Evolutionary conservation across 1,140 invertebrate genomes (phyloP), one percentile per base, ranked within the genome.

Genomic region (Idris sp.): DNA sequence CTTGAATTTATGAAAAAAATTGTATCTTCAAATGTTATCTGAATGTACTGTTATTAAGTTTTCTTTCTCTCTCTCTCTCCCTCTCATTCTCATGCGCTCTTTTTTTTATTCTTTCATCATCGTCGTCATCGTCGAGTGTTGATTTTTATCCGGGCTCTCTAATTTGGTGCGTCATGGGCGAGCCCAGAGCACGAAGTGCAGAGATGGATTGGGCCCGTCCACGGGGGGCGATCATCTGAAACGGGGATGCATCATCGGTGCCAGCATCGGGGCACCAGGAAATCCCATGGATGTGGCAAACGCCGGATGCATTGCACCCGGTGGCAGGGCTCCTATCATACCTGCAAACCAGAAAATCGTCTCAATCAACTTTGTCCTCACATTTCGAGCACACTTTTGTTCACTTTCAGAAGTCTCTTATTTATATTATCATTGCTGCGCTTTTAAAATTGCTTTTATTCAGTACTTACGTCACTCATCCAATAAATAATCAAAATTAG

Each of bases 221-320:
- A 81, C 84, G 33, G 89, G 83, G 79, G 84, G 88, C 77, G 92
- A 93, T 93, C 92, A 93, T 92, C 92, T 92, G 86, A 92, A 93
- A 84, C 92, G 90, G 54, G 92, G 92, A 83, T 92, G 92, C 91
- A 93, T 92, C 90, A 93, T 91, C 64, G 91, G 91, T 56, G 89
- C 87, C 62, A 90, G 83, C 88, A 91, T 89, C 61, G 89, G 90
- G 59, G 87, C 89, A 71, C 90, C 88, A 10, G 90, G 90, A 71
- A 91, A 91, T 44, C 85, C 88, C 90, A 92, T 90, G 35, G 90
- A 90, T n/a, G 89, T 83, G 25, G 89, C 90, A 76, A 91, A 91
- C 77, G 91, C 89, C 80, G 87, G 89, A 84, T 89, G 88, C 82
- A 92, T 91, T 72, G 90, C 89, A 83, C 91, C 91, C 28, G 91